Evolutionary conservation across 53 echinoderm and acorn worm genomes (phyloP).

Genomic region (Pentamera pediparva): DNA sequence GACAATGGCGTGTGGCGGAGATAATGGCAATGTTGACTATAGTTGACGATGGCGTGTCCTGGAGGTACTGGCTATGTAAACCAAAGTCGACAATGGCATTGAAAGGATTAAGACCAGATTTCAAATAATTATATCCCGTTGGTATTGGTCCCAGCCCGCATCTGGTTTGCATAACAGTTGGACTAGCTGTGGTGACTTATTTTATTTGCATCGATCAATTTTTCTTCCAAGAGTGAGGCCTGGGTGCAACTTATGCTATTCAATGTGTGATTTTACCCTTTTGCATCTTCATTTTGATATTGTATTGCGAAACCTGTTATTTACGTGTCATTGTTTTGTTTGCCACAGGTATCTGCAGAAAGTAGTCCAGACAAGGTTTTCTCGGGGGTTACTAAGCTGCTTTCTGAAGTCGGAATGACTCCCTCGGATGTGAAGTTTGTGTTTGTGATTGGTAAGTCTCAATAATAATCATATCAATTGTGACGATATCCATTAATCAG

Average conservation of each 20-base stretch:
- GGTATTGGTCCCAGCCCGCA: too few species aligned
- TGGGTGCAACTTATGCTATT: not conserved
- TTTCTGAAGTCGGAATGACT: slow-evolving; percentile 51
- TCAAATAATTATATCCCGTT: too few species aligned
- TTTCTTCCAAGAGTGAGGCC: not conserved
- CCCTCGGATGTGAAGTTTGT: slow-evolving; percentile 23
- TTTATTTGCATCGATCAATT: not conserved
- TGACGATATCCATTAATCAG: not conserved
- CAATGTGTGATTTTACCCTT: not conserved
- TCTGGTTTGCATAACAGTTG: too few species aligned
- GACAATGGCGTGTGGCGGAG: too few species aligned
- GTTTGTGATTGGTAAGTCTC: slow-evolving; percentile 57
- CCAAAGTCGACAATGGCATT: too few species aligned
- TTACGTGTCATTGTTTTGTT: too few species aligned
- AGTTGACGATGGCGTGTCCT: too few species aligned
- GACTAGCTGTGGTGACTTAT: too few species aligned
- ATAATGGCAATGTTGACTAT: too few species aligned
- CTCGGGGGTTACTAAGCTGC: slow-evolving; percentile 49
- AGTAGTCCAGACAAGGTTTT: slow-evolving; percentile 67
- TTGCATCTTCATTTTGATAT: not conserved
- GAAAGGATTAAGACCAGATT: too few species aligned
- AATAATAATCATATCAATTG: too few species aligned
- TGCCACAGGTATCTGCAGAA: slow-evolving; percentile 86
- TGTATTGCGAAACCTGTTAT: not conserved
- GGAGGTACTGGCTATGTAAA: too few species aligned